Evolutionary conservation across 2,797 vertebrate genomes (phyloP), one percentile per base, ranked within the genome.

Genomic region (Hyperoplus immaculatus): DNA sequence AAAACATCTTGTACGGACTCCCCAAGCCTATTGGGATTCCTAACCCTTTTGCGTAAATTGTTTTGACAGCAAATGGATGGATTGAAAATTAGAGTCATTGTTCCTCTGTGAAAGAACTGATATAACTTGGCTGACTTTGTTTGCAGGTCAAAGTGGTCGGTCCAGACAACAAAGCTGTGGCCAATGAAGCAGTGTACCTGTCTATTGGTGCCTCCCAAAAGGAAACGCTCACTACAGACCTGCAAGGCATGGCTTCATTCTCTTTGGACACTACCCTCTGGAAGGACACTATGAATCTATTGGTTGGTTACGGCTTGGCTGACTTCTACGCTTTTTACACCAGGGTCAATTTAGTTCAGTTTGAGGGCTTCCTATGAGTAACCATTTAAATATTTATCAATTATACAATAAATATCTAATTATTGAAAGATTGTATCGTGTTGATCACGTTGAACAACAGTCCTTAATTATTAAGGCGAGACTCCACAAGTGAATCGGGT

Each of bases 121-220:
- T 29, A 29, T 29, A 29, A 29, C 29, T 29, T 29, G 29, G 29
- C 29, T 29, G 29, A 29, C 29, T 29, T 29, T 73, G 51, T 75
- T 66, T 72, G 14, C 90, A 97, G 97, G 80, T 97, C 68, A 96
- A 94, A 78, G 55, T 97, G 75, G 78, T 82, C 0, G 89, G 91
- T 64, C 83, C 94, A 49, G 75, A 93, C 66, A 86, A 83, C 10
- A 79, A 72, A 53, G 95, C 95, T 0, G 61, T 95, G 39, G 84
- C 93, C n/a, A 70, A 87, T 66, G 81, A 96, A 86, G 60, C 82
- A 0, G 90, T 98, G 39, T 89, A 94, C 56, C 53, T 97, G 39
- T 86, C 68, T 12, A 60, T 57, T 8, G 49, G 15, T 13, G 54
- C 89, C 1, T 29, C 29, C 0, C 63, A 87, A 41, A 90, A 73